Evolutionary conservation across 2,888 invertebrate species (phyloP).

Genomic region (Drosophila anomalata): DNA sequence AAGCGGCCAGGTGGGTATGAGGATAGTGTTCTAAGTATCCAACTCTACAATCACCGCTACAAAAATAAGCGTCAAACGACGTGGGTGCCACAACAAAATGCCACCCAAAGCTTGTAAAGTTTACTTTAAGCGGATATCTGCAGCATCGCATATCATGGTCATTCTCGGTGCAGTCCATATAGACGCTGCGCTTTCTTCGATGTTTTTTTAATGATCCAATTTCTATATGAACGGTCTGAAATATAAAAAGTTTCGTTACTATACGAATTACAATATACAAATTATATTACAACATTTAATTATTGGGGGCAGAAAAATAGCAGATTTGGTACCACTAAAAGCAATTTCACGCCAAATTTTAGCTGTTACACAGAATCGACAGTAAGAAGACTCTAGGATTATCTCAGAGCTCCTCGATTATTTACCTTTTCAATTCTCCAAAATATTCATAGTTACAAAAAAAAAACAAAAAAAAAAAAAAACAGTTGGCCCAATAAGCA

Average conservation of each 20-base stretch:
- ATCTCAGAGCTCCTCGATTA: no score
- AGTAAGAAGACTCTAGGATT: no score
- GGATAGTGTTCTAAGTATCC: constrained; percentile 94
- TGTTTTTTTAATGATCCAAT: constrained; percentile 81
- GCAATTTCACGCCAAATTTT: no score
- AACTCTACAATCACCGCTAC: constrained; percentile 96
- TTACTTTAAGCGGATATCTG: constrained; percentile 95
- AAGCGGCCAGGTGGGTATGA: constrained; percentile 94
- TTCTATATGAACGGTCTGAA: constrained; percentile 82
- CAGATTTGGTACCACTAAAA: no score
- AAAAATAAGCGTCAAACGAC: constrained; percentile 97
- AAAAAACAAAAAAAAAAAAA: no score
- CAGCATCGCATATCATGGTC: constrained; percentile 93
- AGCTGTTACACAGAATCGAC: no score
- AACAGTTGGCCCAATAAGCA: no score
- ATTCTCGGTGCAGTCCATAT: constrained; percentile 92
- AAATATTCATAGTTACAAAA: no score
- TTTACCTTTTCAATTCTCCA: no score
- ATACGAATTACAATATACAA: not conserved
- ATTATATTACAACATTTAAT: not conserved
- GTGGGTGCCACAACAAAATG: constrained; percentile 99
- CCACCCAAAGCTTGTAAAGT: constrained; percentile 95
- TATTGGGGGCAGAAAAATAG: no score
- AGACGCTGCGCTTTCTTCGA: constrained; percentile 90
- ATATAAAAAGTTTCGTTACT: not conserved